Evolutionary conservation across 2,888 invertebrate species (phyloP), one percentile per base, ranked within the genome.

Genomic region (Patella depressa): DNA sequence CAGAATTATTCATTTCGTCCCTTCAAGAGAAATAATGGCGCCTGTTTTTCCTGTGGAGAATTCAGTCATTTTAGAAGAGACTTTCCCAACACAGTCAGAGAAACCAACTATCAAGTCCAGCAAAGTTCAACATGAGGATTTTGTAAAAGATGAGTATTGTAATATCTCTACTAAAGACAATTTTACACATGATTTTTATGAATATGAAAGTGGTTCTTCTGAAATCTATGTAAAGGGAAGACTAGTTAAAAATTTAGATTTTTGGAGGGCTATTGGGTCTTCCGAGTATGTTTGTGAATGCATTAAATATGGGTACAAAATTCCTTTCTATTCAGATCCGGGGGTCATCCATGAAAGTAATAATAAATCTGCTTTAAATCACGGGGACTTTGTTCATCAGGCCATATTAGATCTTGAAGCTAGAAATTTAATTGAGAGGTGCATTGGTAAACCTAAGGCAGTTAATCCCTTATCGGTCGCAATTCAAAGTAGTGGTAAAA

Each of bases 11-110:
- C 57, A 57, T 57, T 57, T 57, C 57, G 57, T 17, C 17, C 57
- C 57, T 57, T 15, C 17, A 57, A 2, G 57, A 57, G 17, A 17
- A 57, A 57, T 17, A 57, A 57, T 17, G 57, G 57, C 17, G 57
- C 57, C 57, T 57, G 57, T 57, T 57, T 57, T 57, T 57, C 57
- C 57, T 57, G 57, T 57, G 57, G 57, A 12, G 57, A 57, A 17
- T 57, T 57, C 57, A 57, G 14, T 15, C 57, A 57, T 57, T 57
- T 57, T 17, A 57, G 57, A 57, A 12, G 57, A 57, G 57, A 57
- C 57, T 57, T 1, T 57, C 57, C 57, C 14, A 57, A 57, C 17
- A 57, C 57, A 12, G 17, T 15, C 57, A 57, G 57, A 57, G 57
- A 17, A 15, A 17, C 17, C 17, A 57, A 12, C 57, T 29, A 29